A percentile compares a stretch with the other conserved stretches of the same genome.
Evolutionary conservation across 92 coral and sea anemone genomes (phyloP).

Genomic region (Plumapathes pennacea): DNA sequence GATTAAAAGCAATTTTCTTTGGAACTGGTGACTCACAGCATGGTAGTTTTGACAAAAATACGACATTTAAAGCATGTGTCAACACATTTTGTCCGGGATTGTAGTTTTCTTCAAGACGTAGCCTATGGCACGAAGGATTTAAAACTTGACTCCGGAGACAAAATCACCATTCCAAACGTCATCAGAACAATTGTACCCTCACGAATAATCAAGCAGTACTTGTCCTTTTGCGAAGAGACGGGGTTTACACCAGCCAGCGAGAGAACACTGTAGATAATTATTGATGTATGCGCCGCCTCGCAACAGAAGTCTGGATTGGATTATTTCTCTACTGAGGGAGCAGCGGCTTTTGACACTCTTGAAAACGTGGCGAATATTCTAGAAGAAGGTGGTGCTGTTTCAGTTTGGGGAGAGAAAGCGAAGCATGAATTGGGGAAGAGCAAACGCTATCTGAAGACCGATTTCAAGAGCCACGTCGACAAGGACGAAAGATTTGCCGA

Average conservation of each 20-base stretch:
- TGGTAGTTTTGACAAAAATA: too few species aligned
- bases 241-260: slow-evolving; percentile 26
- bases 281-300: slow-evolving; percentile 16
- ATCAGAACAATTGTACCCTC: too few species aligned
- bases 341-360: slow-evolving; percentile 15
- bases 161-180: too few species aligned
- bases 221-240: slow-evolving; percentile 29
- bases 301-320: slow-evolving; percentile 3
- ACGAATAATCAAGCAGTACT: slow-evolving; percentile 32
- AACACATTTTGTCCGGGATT: too few species aligned
- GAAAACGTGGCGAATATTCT: background rate
- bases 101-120: too few species aligned
- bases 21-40: too few species aligned
- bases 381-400: slow-evolving; percentile 12
- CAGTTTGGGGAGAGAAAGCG: slow-evolving; percentile 6
- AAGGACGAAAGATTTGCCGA: slow-evolving; percentile 20
- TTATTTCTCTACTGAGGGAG: slow-evolving; percentile 19
- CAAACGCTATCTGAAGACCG: slow-evolving; percentile 27
- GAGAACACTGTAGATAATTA: slow-evolving; percentile 27
- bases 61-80: too few species aligned
- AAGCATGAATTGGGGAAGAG: slow-evolving; percentile 1
- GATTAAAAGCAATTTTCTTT: too few species aligned
- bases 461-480: slow-evolving; percentile 26
- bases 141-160: too few species aligned
- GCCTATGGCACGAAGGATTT: too few species aligned